Conservation (phyloP, 1,140 invertebrate genomes). For the Marisa cornuarietis region DNA sequence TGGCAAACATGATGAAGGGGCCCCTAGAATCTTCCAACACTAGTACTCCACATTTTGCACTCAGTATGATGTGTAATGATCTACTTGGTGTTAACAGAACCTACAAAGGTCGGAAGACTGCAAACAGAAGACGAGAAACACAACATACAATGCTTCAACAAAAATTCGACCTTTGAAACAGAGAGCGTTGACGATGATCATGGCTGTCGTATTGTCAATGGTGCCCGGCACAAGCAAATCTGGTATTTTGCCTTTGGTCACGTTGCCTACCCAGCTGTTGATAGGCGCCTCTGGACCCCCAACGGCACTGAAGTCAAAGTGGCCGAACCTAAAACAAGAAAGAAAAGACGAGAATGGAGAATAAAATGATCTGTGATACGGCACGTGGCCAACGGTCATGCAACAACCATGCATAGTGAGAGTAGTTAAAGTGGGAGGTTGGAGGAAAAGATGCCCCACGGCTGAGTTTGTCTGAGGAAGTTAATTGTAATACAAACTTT, state of each 20-base stretch:
- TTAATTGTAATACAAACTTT: too few species aligned
- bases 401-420: too few species aligned
- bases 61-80: too few species aligned
- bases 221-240: constrained; percentile 12
- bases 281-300: constrained; percentile 22
- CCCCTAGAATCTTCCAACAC: too few species aligned
- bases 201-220: constrained; percentile 5
- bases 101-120: not conserved
- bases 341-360: too few species aligned
- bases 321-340: constrained; percentile 3
- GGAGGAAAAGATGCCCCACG: too few species aligned
- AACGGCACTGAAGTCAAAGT: constrained; percentile 9
- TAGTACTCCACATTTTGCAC: too few species aligned
- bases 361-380: too few species aligned
- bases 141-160: constrained; percentile 38
- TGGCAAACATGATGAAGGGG: too few species aligned
- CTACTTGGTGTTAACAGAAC: not conserved
- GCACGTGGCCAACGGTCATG: too few species aligned
- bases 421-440: too few species aligned
- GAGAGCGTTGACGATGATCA: constrained; percentile 57
- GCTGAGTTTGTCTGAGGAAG: too few species aligned
- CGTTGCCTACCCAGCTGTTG: constrained; percentile 22
- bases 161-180: constrained; percentile 78
- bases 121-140: not conserved
- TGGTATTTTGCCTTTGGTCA: constrained; percentile 15